Evolutionary conservation across 2,113 vertebrate species (phyloP), one percentile per base, ranked within the genome.

Genomic region (Strigops habroptila): DNA sequence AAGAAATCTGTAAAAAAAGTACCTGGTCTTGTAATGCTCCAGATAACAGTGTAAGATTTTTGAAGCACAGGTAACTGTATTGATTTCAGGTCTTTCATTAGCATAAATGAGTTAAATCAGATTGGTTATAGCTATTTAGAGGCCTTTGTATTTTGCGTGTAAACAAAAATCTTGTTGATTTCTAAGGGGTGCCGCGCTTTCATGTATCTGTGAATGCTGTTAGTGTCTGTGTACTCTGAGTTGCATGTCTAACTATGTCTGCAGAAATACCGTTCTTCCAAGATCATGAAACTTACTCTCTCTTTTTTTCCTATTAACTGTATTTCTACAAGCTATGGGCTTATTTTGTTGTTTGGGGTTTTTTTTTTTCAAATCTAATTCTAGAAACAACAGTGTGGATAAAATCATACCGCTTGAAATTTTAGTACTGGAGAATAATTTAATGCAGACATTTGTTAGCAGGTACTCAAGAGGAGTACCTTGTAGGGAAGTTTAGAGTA

Each of bases 351-450:
- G n/a, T n/a, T n/a, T n/a, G n/a, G n/a, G n/a, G n/a, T 91, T 21
- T 88, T 85, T 81, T 75, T 70, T 35, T 80, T 57, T 48, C 21
- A 4, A 18, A 83, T 77, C 41, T 73, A 62, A 31, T 52, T 41
- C 25, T 64, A 51, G 84, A 79, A 94, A 28, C 23, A 60, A 18
- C 35, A 67, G 13, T 70, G 57, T 78, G 82, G 64, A 83, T 91
- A 91, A 87, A 77, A 93, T 86, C 30, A 80, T 33, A 62, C 4
- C 30, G 24, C 60, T 88, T 77, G 83, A 81, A 41, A 80, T 94
- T 93, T 95, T 94, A 91, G 19, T 95, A 90, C 53, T 86, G 51
- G 60, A 59, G 75, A 88, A 92, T 91, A 86, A 80, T 81, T 77
- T 97, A 49, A 59, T 53, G 19, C 35, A 71, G 68, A 80, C 11